Base-by-base conservation (phyloP, 2,888 invertebrate genomes). In the Girardia tigrina region DNA sequence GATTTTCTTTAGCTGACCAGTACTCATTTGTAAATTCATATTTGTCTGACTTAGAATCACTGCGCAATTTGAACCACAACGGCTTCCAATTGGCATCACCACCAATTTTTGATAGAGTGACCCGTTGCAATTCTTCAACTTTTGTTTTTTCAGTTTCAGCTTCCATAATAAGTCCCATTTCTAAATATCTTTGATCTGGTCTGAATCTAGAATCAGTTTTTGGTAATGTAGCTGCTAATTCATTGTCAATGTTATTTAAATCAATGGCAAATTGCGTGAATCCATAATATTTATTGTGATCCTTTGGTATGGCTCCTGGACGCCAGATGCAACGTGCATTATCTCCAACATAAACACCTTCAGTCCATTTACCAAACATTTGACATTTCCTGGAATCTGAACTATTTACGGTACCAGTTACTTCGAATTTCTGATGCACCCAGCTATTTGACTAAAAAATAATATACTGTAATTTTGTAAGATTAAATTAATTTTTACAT, bases 261-360 rank as follows among this genome's bases (percentile, higher is more conserved):
- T 91, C 90, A 84, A 90, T 90, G 28, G 91, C 90, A 85, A 91
- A 91, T 79, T 90, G 86, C 1, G 91, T 90, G 85, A 91, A 91
- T 1, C 91, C 91, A 84, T 91, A 91, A 85, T 90, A 91, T 76
- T 88, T 81, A 81, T 90, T 89, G 83, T 89, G 88, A 79, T 91
- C 89, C 20, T 90, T 89, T 0, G 91, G 90, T 88, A 91, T 88
- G 0, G 90, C 88, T 71, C 90, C 90, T 73, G 90, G 90, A 77
- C 90, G 84, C 90, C 91, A 91, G 70, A 91, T 87, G 80, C 90
- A 90, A 78, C 88, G 85, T 0, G 89, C 90, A 77, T 90, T 87
- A 78, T 89, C 88, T 0, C 90, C 90, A 77, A 89, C 89, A 82
- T 89, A 89, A 74, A 91, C 84, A 0, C 89, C 90, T 81, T 91